Percentiles rank a stretch among this genome's conserved stretches.
Evolutionary conservation across 2,888 invertebrate genomes (phyloP).

Genomic region (Eumacrocentrus americanus): DNA sequence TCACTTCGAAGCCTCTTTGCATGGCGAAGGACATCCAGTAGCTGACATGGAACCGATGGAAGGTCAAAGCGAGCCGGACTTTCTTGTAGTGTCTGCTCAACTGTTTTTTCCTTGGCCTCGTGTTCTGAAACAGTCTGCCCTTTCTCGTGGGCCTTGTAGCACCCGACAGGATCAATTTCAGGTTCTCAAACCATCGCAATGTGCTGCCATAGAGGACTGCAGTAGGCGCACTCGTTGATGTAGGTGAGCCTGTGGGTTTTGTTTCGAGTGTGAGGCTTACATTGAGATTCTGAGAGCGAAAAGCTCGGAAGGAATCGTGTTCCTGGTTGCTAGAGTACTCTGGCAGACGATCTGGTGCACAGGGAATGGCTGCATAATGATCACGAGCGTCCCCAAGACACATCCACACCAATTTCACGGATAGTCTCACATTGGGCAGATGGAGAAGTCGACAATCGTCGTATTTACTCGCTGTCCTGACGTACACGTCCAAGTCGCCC

Average conservation of each 20-base stretch:
- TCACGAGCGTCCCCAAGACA: conserved; percentile 94
- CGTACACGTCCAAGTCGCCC: conserved; percentile 92
- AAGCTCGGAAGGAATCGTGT: conserved; percentile 95
- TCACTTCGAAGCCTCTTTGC: conserved; percentile 88
- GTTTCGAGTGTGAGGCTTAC: conserved; percentile 81
- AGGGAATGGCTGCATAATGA: conserved; percentile 93
- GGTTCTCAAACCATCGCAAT: conserved; percentile 92
- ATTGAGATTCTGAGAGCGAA: conserved; percentile 86
- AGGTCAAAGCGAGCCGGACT: conserved; percentile 82
- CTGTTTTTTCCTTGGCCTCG: conserved; percentile 85
- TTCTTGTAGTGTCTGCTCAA: conserved; percentile 91
- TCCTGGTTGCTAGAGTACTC: conserved; percentile 96
- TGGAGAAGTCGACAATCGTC: conserved; percentile 95
- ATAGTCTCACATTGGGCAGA: conserved; percentile 85
- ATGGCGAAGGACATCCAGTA: conserved; percentile 99
- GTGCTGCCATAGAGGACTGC: conserved; percentile 92
- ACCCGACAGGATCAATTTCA: conserved; percentile 89
- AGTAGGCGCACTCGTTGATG: conserved; percentile 67
- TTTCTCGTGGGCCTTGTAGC: conserved; percentile 94
- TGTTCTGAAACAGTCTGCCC: conserved; percentile 85
- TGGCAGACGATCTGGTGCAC: conserved; percentile 94
- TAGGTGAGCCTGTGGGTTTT: conserved; percentile 62
- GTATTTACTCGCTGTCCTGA: conserved; percentile 97
- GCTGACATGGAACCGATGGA: conserved; percentile 86
- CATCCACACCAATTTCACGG: conserved; percentile 86